Conservation (phyloP, 1,140 invertebrate genomes). For the Drosophila leontia region DNA sequence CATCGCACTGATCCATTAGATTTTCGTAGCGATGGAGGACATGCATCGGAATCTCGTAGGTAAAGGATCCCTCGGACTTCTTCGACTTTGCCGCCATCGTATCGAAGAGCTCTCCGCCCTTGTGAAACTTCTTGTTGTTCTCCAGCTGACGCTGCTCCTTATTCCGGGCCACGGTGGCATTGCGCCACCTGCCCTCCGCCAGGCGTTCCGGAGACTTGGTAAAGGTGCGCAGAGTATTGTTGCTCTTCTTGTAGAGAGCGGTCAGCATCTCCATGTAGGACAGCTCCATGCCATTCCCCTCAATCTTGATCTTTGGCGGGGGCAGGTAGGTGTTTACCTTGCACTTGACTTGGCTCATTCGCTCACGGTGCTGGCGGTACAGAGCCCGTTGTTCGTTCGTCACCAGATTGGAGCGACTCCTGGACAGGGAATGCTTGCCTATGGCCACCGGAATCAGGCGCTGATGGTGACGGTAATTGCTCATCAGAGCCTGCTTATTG, state of each 20-base stretch:
- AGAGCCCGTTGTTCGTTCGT: slow-evolving; percentile 65
- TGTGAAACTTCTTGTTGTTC: slow-evolving; percentile 52
- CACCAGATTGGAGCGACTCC: slow-evolving; percentile 43
- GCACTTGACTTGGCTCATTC: slow-evolving; percentile 65
- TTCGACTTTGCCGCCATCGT: slow-evolving; percentile 33
- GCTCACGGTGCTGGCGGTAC: slow-evolving; percentile 66
- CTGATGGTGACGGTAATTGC: slow-evolving; percentile 55
- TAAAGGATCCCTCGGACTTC: slow-evolving; percentile 40
- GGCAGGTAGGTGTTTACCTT: slow-evolving; percentile 68
- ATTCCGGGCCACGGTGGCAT: slow-evolving; percentile 50
- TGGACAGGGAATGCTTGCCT: slow-evolving; percentile 1
- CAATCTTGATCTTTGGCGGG: slow-evolving; percentile 59
- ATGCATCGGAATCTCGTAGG: slow-evolving; percentile 67
- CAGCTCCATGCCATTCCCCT: slow-evolving; percentile 67
- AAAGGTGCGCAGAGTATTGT: slow-evolving; percentile 68
- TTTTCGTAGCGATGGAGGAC: slow-evolving; percentile 71
- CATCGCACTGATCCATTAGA: slow-evolving; percentile 63
- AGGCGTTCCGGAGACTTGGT: slow-evolving; percentile 67
- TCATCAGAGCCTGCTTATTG: slow-evolving; percentile 30
- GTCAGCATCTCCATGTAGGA: slow-evolving; percentile 76
- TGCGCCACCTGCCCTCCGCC: slow-evolving; percentile 61
- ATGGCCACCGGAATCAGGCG: slow-evolving; percentile 38
- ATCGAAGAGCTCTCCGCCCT: slow-evolving; percentile 63
- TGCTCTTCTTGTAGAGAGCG: slow-evolving; percentile 69
- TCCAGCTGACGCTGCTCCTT: slow-evolving; percentile 63